Conservation (phyloP, 1,140 invertebrate genomes). For the Oryctes rhinoceros region DNA sequence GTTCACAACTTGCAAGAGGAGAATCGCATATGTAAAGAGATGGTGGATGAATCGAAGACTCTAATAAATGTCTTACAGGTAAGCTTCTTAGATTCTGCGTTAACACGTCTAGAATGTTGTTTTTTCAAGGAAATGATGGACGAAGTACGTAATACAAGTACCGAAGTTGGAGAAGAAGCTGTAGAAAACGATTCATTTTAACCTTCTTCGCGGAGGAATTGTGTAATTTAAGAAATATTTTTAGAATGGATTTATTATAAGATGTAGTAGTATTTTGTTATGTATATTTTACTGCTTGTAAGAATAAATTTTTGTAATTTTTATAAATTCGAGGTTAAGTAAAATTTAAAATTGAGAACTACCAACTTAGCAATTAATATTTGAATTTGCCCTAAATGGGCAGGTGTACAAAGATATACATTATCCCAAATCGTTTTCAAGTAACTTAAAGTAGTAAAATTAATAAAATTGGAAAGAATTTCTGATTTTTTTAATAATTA, state of each 20-base stretch:
- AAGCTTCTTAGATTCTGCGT: slow-evolving; percentile 46
- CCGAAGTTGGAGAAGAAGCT: slow-evolving; percentile 36
- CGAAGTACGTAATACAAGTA: slow-evolving; percentile 30
- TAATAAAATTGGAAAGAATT: too few species aligned
- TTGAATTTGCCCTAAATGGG: too few species aligned
- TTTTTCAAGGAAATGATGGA: slow-evolving; percentile 42
- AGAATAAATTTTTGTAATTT: neutral
- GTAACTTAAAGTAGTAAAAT: too few species aligned
- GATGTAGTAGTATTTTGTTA: neutral
- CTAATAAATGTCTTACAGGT: slow-evolving; percentile 75
- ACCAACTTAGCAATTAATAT: too few species aligned
- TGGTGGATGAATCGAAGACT: slow-evolving; percentile 72
- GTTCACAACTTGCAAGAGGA: slow-evolving; percentile 70
- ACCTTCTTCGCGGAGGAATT: neutral
- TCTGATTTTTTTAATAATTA: too few species aligned
- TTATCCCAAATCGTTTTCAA: too few species aligned
- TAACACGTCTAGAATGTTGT: neutral
- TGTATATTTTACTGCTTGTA: neutral
- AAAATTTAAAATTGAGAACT: too few species aligned
- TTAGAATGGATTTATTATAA: neutral
- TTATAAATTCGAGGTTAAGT: neutral
- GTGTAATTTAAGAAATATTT: neutral
- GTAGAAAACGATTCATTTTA: neutral
- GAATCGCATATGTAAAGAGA: slow-evolving; percentile 69
- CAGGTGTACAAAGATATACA: too few species aligned